Percentiles rank a stretch among this genome's conserved stretches.
phyloP scores from a whole-genome alignment of 2,113 vertebrate species.

The Gorsachius goisagi region DNA sequence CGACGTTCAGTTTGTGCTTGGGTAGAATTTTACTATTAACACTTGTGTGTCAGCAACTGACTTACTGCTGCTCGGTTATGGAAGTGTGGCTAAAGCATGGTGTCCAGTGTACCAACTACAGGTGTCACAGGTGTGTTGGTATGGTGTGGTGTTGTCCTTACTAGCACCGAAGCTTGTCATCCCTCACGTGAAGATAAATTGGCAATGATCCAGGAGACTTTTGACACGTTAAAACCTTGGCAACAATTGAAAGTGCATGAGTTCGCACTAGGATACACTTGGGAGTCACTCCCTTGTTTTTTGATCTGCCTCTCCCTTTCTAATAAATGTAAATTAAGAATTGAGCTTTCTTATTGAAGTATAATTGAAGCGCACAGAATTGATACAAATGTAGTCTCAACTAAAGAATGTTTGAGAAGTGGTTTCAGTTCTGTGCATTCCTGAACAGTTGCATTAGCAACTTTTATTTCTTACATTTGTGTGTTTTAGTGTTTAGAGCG shows the following conservation, averaged over 20 bases:
- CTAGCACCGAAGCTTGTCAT: neutral
- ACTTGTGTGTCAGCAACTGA: slow-evolving; percentile 66
- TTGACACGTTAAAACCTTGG: neutral
- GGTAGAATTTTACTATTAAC: slow-evolving; percentile 73
- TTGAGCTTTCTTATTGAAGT: neutral
- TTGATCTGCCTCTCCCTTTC: neutral
- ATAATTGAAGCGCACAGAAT: neutral
- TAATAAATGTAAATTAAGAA: neutral
- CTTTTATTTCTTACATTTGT: neutral
- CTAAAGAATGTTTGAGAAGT: neutral
- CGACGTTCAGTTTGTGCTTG: slow-evolving; percentile 73
- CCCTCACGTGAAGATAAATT: neutral
- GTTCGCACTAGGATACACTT: neutral
- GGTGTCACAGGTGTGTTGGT: neutral
- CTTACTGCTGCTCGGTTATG: slow-evolving; percentile 49
- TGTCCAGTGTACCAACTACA: slow-evolving; percentile 8
- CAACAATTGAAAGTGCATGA: neutral
- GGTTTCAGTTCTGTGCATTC: neutral
- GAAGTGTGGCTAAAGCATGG: slow-evolving; percentile 68
- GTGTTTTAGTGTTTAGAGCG: neutral
- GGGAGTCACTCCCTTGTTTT: neutral
- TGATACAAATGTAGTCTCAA: neutral
- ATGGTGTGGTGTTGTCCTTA: neutral
- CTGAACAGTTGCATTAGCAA: neutral
- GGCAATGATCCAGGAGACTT: neutral